Conservation (phyloP, 2,888 invertebrate genomes). For the Drosophila niveifrons region DNA sequence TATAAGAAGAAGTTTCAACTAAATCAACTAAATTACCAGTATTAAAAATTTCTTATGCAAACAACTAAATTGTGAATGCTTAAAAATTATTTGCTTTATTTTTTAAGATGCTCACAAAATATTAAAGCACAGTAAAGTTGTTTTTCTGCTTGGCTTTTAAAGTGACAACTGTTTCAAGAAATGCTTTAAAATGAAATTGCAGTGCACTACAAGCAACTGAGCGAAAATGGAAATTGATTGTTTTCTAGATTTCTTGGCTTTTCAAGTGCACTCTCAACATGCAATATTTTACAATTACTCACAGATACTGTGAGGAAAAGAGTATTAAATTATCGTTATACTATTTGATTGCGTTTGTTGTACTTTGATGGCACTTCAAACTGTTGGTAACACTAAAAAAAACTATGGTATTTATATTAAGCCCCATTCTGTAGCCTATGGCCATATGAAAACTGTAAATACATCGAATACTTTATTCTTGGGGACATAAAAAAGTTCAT, state of each 20-base stretch:
- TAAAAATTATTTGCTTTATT: too few relatives aligned
- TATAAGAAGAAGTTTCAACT: too few relatives aligned
- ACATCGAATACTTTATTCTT: not conserved
- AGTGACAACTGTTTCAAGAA: too few relatives aligned
- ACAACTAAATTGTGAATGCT: too few relatives aligned
- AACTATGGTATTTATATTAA: conserved; percentile 50
- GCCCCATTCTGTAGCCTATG: conserved; percentile 7
- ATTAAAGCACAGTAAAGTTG: too few relatives aligned
- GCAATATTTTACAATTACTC: not conserved
- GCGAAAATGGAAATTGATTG: not conserved
- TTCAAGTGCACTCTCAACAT: not conserved
- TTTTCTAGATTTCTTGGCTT: too few relatives aligned
- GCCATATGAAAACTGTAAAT: conserved; percentile 20
- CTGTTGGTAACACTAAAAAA: conserved; percentile 60
- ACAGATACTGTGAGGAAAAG: not conserved
- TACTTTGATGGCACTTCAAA: conserved; percentile 49
- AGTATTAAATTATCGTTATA: not conserved
- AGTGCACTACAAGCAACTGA: too few relatives aligned
- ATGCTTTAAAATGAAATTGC: too few relatives aligned
- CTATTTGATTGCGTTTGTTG: conserved; percentile 22
- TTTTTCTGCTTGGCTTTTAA: too few relatives aligned
- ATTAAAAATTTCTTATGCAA: too few relatives aligned
- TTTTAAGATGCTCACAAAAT: too few relatives aligned
- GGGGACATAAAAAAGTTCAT: not conserved
- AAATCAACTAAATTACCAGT: too few relatives aligned